Percentiles rank a stretch among this genome's conserved stretches.
These are phyloP conservation scores for Theodoxus fluviatilis DNA, from an alignment of 2,888 invertebrate genomes.

Conservation along the genomic window DNA sequence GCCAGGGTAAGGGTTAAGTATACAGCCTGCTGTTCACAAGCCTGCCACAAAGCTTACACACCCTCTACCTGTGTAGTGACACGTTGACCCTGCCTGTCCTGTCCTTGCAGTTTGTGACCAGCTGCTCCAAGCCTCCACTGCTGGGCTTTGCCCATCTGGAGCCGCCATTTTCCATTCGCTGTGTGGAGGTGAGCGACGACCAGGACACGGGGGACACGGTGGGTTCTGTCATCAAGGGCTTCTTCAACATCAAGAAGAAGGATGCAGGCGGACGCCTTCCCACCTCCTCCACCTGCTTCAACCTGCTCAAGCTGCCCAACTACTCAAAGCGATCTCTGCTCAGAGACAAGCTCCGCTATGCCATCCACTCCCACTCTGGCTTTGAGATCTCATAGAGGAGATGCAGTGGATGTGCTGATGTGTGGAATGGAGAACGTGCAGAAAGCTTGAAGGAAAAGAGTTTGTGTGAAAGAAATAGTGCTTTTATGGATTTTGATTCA, in stretches of 20 bases:
- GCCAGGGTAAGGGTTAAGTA: too few relatives aligned
- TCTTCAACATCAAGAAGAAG: conserved; percentile 85
- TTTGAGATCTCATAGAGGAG: conserved; percentile 99
- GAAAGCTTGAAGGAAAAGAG: too few relatives aligned
- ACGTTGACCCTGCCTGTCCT: too few relatives aligned
- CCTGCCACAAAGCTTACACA: too few relatives aligned
- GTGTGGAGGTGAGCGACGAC: conserved; percentile 98
- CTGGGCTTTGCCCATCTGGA: conserved; percentile 95
- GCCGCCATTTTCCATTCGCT: conserved; percentile 96
- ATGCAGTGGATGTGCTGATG: too few relatives aligned
- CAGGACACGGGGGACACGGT: conserved; percentile 72
- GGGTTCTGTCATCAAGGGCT: conserved; percentile 96
- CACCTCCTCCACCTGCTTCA: conserved; percentile 99
- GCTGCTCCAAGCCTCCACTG: conserved; percentile 95
- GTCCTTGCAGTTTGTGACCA: conserved; percentile 70
- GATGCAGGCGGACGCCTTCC: conserved; percentile 80
- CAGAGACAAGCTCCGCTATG: conserved; percentile 94
- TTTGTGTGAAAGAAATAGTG: too few relatives aligned
- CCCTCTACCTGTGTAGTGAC: too few relatives aligned
- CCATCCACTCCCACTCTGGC: conserved; percentile 96
- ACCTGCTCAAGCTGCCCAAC: conserved; percentile 93
- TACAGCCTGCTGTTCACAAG: too few relatives aligned
- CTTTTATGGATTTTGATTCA: too few relatives aligned
- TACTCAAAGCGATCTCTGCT: conserved; percentile 95
- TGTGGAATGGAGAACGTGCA: too few relatives aligned